Evolutionary conservation across 2,797 vertebrate genomes (phyloP), one percentile per base, ranked within the genome.

Genomic region (Chaunax sp.): DNA sequence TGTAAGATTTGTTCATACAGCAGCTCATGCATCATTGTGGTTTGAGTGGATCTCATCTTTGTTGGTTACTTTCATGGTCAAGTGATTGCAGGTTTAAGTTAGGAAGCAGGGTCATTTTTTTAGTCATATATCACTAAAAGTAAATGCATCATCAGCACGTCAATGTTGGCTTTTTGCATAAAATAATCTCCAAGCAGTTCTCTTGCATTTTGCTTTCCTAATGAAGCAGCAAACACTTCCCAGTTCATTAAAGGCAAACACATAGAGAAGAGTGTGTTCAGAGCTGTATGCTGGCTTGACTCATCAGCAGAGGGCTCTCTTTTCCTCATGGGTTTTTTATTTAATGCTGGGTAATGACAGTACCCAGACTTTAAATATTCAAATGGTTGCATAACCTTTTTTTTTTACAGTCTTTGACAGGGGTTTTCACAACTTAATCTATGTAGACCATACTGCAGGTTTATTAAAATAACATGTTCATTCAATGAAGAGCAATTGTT

Each of bases 241-340:
- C 80, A 53, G 40, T 72, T 83, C 56, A 45, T 64, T 53, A 19
- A 22, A 71, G 25, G 45, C 43, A 16, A 22, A 28, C 6, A 49
- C 4, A 5, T 11, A 51, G n/a, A 55, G 1, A 14, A 51, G 16
- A 55, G 1, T 15, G 44, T 52, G 51, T 47, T 72, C 13, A 43
- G 20, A 67, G 19, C 18, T 61, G 49, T 38, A 23, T 53, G 35
- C 43, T 43, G 43, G 58, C 51, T 41, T 45, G 2, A 58, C 57
- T 69, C 65, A 72, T 83, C 88, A 87, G 82, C 57, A 89, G 84
- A 86, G 82, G 79, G 92, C 82, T 84, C 88, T 64, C 82, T 82
- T 87, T 80, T 78, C 74, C 84, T 61, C 52, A 37, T 37, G 28
- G 61, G 25, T 23, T 23, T 45, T 28, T 26, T 52, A 80, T 49